Percentiles rank a stretch among this genome's conserved stretches.
phyloP scores from a whole-genome alignment of 1,140 invertebrate genomes.

The Drosophila watanabei region DNA sequence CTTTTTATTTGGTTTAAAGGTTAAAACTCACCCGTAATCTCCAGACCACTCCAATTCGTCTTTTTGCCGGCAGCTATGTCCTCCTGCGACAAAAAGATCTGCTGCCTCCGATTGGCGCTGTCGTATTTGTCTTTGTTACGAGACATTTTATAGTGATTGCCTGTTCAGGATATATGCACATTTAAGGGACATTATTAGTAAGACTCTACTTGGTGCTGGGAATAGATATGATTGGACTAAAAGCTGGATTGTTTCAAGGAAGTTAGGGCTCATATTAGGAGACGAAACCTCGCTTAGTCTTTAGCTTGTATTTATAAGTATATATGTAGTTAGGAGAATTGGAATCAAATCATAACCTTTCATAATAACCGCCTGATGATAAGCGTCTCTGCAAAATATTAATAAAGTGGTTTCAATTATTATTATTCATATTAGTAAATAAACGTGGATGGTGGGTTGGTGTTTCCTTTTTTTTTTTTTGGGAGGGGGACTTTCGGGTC shows the following conservation, averaged over 20 bases:
- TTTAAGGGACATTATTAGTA: neutral
- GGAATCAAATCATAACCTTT: constrained; percentile 85
- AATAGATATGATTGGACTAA: neutral
- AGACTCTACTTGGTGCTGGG: no score
- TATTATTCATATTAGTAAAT: constrained; percentile 79
- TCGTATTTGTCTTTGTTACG: constrained; percentile 91
- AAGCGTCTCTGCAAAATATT: constrained; percentile 86
- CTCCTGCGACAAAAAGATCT: constrained; percentile 96
- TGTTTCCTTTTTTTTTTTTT: neutral
- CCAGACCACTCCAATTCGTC: constrained; percentile 93
- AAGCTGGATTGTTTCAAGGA: constrained; percentile 50
- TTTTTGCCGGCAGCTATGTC: constrained; percentile 96
- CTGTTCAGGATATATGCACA: constrained; percentile 39
- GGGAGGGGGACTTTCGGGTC: neutral
- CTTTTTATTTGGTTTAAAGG: neutral
- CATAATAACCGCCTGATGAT: constrained; percentile 86
- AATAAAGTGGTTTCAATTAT: constrained; percentile 84
- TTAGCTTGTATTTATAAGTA: constrained; percentile 33
- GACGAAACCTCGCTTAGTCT: constrained; percentile 69
- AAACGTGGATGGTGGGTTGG: constrained; percentile 40
- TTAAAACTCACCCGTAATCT: constrained; percentile 88
- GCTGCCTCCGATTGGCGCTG: constrained; percentile 91
- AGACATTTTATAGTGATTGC: constrained; percentile 87
- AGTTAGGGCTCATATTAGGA: constrained; percentile 80
- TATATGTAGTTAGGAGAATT: constrained; percentile 54